Conservation (phyloP, 1,140 invertebrate genomes). For the Yoshiicerus persimilis region DNA sequence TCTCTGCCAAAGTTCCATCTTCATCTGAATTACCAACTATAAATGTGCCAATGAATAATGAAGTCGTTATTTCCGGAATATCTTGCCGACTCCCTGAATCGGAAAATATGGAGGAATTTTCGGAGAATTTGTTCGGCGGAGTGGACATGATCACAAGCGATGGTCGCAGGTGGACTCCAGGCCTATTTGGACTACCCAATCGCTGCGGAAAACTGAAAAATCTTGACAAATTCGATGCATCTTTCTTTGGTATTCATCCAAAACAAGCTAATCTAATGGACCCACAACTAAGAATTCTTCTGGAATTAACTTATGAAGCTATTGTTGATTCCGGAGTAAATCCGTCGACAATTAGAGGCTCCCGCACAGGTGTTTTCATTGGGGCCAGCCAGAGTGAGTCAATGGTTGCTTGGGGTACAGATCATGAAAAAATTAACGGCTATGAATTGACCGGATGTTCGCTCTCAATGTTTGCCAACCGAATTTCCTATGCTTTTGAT, state of each 20-base stretch:
- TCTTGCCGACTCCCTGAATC: constrained; percentile 88
- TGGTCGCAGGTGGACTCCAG: constrained; percentile 44
- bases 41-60: too few relatives aligned
- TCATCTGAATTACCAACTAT: too few relatives aligned
- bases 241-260: constrained; percentile 90
- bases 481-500: constrained; percentile 93
- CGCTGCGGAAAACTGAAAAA: constrained; percentile 89
- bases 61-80: constrained; percentile 84
- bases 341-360: too few relatives aligned
- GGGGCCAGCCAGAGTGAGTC: constrained; percentile 84
- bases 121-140: constrained; percentile 77
- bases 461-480: constrained; percentile 65
- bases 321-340: too few relatives aligned
- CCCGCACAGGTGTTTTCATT: constrained; percentile 77
- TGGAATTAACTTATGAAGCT: too few relatives aligned
- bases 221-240: constrained; percentile 80
- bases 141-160: constrained; percentile 68
- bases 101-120: constrained; percentile 83
- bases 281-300: too few relatives aligned
- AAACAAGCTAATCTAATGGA: constrained; percentile 96
- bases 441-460: constrained; percentile 81
- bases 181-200: constrained; percentile 65
- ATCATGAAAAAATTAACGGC: constrained; percentile 78
- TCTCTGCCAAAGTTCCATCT: too few relatives aligned
- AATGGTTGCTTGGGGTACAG: constrained; percentile 74